Conservation (phyloP, 1,140 invertebrate species). For the Musca domestica region DNA sequence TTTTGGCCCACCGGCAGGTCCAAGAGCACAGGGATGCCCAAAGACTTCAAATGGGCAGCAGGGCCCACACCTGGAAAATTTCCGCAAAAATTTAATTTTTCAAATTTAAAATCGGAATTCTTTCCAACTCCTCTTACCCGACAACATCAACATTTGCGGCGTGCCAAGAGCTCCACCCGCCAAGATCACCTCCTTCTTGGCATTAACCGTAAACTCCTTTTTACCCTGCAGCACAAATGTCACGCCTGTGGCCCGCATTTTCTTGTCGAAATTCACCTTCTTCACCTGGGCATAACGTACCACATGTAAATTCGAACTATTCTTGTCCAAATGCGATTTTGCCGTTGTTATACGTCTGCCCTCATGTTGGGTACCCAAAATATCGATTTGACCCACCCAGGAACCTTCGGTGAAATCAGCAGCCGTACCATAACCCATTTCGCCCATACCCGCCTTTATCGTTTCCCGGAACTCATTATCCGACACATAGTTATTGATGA, state of each 20-base stretch:
- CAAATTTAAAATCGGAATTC: not conserved
- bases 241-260: slow-evolving; percentile 70
- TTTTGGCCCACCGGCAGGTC: slow-evolving; percentile 72
- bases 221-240: slow-evolving; percentile 69
- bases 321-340: slow-evolving; percentile 61
- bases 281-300: slow-evolving; percentile 75
- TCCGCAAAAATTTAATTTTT: slow-evolving; percentile 24
- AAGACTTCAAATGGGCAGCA: slow-evolving; percentile 53
- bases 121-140: slow-evolving; percentile 37
- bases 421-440: slow-evolving; percentile 53
- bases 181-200: slow-evolving; percentile 55
- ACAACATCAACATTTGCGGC: slow-evolving; percentile 65
- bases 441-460: slow-evolving; percentile 47
- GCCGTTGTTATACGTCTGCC: slow-evolving; percentile 62
- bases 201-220: slow-evolving; percentile 40
- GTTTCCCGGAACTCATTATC: slow-evolving; percentile 53
- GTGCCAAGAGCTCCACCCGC: slow-evolving; percentile 59
- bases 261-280: slow-evolving; percentile 69
- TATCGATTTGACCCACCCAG: slow-evolving; percentile 57
- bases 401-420: slow-evolving; percentile 60
- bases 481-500: slow-evolving; percentile 58
- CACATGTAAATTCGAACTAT: slow-evolving; percentile 71
- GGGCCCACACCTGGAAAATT: slow-evolving; percentile 49
- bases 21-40: slow-evolving; percentile 55
- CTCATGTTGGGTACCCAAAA: slow-evolving; percentile 54